Evolutionary conservation across 2,888 invertebrate genomes (phyloP).

Genomic region (Archips crataeganus): DNA sequence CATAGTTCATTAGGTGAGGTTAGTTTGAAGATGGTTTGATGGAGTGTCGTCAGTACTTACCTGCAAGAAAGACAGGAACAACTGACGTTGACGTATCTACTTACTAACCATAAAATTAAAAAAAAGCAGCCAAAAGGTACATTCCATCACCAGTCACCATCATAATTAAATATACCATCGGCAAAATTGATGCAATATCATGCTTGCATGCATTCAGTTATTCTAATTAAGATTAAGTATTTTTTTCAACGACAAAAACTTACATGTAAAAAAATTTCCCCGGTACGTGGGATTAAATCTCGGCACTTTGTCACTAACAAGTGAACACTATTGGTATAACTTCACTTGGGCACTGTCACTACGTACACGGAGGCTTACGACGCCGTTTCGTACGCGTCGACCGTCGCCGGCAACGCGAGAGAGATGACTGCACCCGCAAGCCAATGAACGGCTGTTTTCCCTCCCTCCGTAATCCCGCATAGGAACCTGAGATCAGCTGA

Average conservation of each 20-base stretch:
- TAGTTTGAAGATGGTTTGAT: neutral
- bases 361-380: constrained; percentile 19
- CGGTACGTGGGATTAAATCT: constrained; percentile 18
- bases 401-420: constrained; percentile 62
- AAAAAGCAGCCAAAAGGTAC: no score
- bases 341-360: constrained; percentile 44
- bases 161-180: neutral
- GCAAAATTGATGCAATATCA: neutral
- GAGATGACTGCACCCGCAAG: constrained; percentile 62
- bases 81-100: neutral
- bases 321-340: constrained; percentile 44
- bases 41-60: neutral
- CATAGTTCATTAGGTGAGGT: neutral
- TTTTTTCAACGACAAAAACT: neutral
- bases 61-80: neutral
- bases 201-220: constrained; percentile 5
- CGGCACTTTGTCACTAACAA: constrained; percentile 46
- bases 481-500: constrained; percentile 63
- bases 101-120: no score
- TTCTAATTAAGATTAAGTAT: neutral
- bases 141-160: neutral
- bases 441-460: constrained; percentile 50
- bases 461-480: constrained; percentile 49
- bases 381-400: constrained; percentile 46
- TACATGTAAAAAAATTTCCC: constrained; percentile 5